Conservation (phyloP, 53 echinoderm and acorn worm genomes). For the Crossaster papposus region DNA sequence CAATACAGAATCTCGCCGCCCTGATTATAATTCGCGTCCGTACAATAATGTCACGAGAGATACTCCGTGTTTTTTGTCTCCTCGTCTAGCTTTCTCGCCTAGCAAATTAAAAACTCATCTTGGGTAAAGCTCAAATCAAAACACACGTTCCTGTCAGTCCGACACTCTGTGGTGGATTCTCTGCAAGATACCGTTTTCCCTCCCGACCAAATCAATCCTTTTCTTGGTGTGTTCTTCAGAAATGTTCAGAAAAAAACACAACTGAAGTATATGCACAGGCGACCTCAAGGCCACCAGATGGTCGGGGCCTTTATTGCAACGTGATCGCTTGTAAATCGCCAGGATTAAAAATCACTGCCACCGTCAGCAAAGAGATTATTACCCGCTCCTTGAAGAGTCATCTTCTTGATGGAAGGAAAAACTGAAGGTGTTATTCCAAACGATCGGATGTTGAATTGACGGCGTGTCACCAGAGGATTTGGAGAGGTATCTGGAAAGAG, state of each 20-base stretch:
- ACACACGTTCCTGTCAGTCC: neutral
- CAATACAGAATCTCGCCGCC: no score
- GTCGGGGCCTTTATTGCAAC: neutral
- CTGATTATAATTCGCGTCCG: no score
- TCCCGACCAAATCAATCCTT: neutral
- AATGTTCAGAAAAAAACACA: neutral
- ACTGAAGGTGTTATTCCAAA: neutral
- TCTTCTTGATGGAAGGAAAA: neutral
- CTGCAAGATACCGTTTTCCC: neutral
- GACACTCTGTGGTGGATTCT: neutral
- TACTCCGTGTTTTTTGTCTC: no score
- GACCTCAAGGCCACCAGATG: slow-evolving; percentile 1
- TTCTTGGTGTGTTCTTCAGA: neutral
- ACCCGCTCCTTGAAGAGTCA: neutral
- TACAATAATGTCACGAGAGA: no score
- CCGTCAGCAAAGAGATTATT: neutral
- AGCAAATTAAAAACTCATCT: neutral
- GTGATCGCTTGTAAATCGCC: slow-evolving; percentile 14
- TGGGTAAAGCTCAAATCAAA: neutral
- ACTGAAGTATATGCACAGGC: neutral
- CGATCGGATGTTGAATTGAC: slow-evolving; percentile 4
- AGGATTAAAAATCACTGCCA: neutral
- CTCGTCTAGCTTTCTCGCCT: no score
- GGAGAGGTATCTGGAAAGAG: neutral
- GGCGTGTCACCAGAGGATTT: neutral